phyloP scores from a whole-genome alignment of 2,113 vertebrate species.

The Pedetes capensis region DNA sequence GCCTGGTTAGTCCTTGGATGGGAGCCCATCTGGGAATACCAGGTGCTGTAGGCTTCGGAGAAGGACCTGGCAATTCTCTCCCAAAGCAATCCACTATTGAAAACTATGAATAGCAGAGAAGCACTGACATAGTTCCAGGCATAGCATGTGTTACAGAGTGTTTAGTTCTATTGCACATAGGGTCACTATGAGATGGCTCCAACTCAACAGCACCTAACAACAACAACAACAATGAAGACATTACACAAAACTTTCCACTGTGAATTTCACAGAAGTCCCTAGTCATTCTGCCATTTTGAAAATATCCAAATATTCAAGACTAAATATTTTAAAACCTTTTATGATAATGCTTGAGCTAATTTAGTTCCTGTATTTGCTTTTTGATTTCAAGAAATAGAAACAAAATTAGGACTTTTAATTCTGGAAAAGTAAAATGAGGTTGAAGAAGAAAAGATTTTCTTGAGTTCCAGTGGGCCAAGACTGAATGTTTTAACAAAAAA shows the following conservation, averaged over 20 bases:
- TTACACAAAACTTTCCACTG: slow-evolving; percentile 26
- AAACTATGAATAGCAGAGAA: no score
- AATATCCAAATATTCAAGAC: slow-evolving; percentile 5
- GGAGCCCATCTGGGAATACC: no score
- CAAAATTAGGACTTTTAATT: slow-evolving; percentile 49
- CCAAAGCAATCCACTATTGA: no score
- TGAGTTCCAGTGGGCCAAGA: not conserved
- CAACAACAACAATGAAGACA: no score
- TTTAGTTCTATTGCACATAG: no score
- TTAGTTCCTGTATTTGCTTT: slow-evolving; percentile 45
- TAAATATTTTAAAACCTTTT: slow-evolving; percentile 35
- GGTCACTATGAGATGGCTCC: no score
- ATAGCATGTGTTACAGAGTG: no score
- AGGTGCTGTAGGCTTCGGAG: no score
- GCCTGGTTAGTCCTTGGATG: no score
- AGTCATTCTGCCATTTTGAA: slow-evolving; percentile 14
- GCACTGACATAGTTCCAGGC: no score
- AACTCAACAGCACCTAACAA: no score
- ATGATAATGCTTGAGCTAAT: slow-evolving; percentile 21
- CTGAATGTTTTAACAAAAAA: slow-evolving; percentile 30
- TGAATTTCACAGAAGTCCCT: not conserved
- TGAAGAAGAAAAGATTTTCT: slow-evolving; percentile 15
- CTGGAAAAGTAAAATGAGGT: slow-evolving; percentile 12
- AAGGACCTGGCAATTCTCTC: no score
- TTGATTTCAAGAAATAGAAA: slow-evolving; percentile 10